Percentiles rank a stretch among this genome's conserved stretches.
phyloP scores from a whole-genome alignment of 1,140 invertebrate species.

The Tetramorium alpestre region DNA sequence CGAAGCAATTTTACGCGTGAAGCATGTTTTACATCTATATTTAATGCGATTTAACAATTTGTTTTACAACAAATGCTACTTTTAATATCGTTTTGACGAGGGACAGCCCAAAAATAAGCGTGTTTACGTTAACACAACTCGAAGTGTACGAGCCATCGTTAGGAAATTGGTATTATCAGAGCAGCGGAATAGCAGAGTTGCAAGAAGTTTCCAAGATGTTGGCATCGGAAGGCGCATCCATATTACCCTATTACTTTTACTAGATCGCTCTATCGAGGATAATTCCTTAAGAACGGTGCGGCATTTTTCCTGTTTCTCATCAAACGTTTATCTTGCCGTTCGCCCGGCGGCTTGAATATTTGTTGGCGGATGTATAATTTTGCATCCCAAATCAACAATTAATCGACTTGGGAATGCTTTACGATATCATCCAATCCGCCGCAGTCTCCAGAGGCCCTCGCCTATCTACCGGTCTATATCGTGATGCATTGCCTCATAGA shows the following conservation, averaged over 20 bases:
- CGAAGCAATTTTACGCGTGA: background rate
- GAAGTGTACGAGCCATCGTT: constrained; percentile 18
- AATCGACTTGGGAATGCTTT: constrained; percentile 54
- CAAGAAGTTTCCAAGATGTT: constrained; percentile 2
- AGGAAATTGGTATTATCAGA: constrained; percentile 13
- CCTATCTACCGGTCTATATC: constrained; percentile 48
- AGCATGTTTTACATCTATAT: background rate
- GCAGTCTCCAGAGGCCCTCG: constrained; percentile 48
- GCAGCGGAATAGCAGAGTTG: constrained; percentile 19
- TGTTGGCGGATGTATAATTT: constrained; percentile 50
- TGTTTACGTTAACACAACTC: background rate
- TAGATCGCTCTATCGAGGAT: constrained; percentile 53
- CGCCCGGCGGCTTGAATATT: constrained; percentile 61
- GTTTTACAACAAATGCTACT: background rate
- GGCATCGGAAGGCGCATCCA: background rate
- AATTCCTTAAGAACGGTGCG: constrained; percentile 41
- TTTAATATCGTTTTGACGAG: background rate
- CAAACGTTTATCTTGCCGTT: constrained; percentile 47
- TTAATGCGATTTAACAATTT: background rate
- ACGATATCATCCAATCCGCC: constrained; percentile 17
- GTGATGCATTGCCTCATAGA: constrained; percentile 61
- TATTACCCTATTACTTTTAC: constrained; percentile 3
- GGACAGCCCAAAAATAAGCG: background rate
- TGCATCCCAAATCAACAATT: constrained; percentile 64
- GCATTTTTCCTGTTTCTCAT: constrained; percentile 55